Evolutionary conservation across 2,113 vertebrate genomes (phyloP).

Genomic region (Centropus unirufus): DNA sequence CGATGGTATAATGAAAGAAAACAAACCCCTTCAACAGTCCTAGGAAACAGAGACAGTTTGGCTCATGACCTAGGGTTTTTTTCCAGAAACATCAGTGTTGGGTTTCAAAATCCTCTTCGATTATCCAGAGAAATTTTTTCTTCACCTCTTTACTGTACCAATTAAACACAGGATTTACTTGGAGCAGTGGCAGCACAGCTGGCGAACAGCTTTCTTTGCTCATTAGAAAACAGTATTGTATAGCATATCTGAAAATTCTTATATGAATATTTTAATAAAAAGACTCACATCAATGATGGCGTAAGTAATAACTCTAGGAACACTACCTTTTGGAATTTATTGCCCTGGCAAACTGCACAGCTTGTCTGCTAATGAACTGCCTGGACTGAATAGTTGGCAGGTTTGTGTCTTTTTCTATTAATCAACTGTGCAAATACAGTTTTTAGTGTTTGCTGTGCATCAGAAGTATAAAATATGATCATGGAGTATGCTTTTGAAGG

Average conservation of each 20-base stretch:
- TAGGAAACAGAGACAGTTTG: slow-evolving; percentile 5
- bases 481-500: background rate
- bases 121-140: background rate
- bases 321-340: background rate
- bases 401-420: background rate
- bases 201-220: background rate
- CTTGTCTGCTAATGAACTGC: background rate
- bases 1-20: slow-evolving; percentile 3
- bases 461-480: background rate
- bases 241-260: background rate
- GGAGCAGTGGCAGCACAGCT: background rate
- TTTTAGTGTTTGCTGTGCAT: background rate
- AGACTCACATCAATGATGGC: background rate
- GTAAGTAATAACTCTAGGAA: background rate
- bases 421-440: background rate
- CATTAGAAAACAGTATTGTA: background rate
- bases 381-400: background rate
- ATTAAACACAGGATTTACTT: background rate
- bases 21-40: background rate
- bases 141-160: background rate
- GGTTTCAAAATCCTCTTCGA: background rate
- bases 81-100: background rate
- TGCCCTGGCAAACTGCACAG: background rate
- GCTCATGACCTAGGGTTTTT: background rate
- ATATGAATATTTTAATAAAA: background rate